Evolutionary conservation across 30 jellyfish, hydroid and myxozoan genomes (phyloP), one percentile per base, ranked within the genome.

Genomic region (Rhopilema esculentum): DNA sequence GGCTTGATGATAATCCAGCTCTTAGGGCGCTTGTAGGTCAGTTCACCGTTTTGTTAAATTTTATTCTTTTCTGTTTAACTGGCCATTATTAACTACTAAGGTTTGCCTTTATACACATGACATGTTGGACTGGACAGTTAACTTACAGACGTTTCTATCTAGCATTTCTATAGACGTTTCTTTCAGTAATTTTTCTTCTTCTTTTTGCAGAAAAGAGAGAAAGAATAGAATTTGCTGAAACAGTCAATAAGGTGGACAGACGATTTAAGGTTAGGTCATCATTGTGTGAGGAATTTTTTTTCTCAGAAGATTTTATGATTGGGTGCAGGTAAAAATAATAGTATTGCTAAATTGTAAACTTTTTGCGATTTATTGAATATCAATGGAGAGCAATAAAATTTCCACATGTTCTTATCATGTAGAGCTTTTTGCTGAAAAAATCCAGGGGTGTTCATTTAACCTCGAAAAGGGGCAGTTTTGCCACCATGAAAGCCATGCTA

Each of bases 1-100:
- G 98, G 8, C 85, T 96, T 30, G 99, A 96, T 0, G 99, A 96
- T 51, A 82, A 88, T 49, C 98, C 99, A 31, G 97, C 95, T 19
- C 53, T 91, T 67, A 75, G 97, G 75, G 91, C 92, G n/a, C 89
- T 91, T 49, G 94, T 92, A 62, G 93, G 95, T 91, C 49, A 52
- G 92, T 16, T 49, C 30, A 40, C 57, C 12, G 57, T 12, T 40
- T 2, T 6, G 12, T 12, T 12, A 12, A 40, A 6, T 40, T 12
- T 40, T 40, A 2, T 40, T 2, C 12, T 40, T 40, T 40, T 12
- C 57, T 40, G 6, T 12, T 40, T 2, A 40, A 2, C 12, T 40
- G 12, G 6, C 12, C 57, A 40, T 40, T 40, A 12, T 12, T 40
- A 12, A 12, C 12, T n/a, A n/a, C n/a, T n/a, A n/a, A n/a, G n/a